These are phyloP conservation scores for Dysmachus trigonus DNA, from an alignment of 2,888 invertebrate genomes.

Conservation along the genomic window DNA sequence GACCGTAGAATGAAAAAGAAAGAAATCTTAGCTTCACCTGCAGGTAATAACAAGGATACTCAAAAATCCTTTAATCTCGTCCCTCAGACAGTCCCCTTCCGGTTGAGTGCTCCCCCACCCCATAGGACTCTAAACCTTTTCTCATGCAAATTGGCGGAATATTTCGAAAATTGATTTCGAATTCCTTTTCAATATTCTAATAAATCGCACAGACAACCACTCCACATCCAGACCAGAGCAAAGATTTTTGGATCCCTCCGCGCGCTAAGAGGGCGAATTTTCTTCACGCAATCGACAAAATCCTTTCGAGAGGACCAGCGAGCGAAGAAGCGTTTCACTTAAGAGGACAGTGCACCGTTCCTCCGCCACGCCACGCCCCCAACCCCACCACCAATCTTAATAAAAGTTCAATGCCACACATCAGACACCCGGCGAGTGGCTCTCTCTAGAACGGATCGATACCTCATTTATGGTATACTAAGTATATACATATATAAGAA, in stretches of 20 bases:
- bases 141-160: background rate
- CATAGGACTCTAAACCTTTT: background rate
- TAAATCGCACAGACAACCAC: background rate
- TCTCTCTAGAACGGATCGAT: background rate
- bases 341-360: background rate
- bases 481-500: background rate
- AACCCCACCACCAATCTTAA: background rate
- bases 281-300: background rate
- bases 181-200: background rate
- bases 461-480: conserved; percentile 18
- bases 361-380: background rate
- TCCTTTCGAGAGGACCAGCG: background rate
- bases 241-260: too few relatives aligned
- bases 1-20: background rate
- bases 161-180: background rate
- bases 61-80: background rate
- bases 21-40: background rate
- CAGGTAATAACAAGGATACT: background rate
- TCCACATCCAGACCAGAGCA: background rate
- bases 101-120: background rate
- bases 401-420: conserved; percentile 40
- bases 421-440: conserved; percentile 22
- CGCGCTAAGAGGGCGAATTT: too few relatives aligned
- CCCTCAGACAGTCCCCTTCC: background rate
- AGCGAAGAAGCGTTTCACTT: too few relatives aligned